Conservation (phyloP, 2,888 invertebrate genomes). For the Eupithecia subfuscata region DNA sequence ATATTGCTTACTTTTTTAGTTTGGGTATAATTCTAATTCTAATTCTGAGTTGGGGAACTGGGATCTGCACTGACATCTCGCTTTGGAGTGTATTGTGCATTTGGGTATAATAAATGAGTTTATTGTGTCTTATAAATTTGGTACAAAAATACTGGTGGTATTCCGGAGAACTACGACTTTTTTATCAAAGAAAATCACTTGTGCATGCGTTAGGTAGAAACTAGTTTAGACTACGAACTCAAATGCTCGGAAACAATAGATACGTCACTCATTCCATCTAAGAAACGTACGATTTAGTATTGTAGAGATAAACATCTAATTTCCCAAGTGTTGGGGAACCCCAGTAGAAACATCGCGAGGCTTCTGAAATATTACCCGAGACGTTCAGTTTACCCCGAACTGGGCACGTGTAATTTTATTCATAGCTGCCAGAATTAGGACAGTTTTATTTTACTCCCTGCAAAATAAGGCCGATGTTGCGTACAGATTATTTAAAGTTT, state of each 20-base stretch:
- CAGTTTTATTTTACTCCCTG: background rate
- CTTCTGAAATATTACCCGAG: slow-evolving; percentile 34
- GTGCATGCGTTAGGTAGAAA: background rate
- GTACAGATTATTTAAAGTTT: background rate
- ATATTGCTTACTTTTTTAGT: too few relatives aligned
- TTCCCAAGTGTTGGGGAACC: background rate
- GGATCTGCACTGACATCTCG: too few relatives aligned
- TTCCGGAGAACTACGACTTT: background rate
- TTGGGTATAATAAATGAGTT: too few relatives aligned
- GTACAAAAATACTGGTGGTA: too few relatives aligned
- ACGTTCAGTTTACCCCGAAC: slow-evolving; percentile 15
- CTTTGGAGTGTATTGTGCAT: too few relatives aligned
- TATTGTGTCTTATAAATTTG: too few relatives aligned
- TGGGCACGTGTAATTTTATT: slow-evolving; percentile 10
- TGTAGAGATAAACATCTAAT: background rate
- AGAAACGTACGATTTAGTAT: background rate
- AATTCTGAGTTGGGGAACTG: too few relatives aligned
- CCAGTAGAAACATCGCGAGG: slow-evolving; percentile 13
- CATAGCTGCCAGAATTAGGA: slow-evolving; percentile 4
- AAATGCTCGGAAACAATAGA: background rate
- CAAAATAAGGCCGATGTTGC: slow-evolving; percentile 1
- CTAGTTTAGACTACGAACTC: too few relatives aligned
- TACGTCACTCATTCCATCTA: background rate
- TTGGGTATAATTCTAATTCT: too few relatives aligned
- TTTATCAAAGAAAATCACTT: background rate